Percentiles rank a stretch among this genome's conserved stretches.
Evolutionary conservation across 2,797 vertebrate species (phyloP).

Genomic region (Nannoperca obscura): DNA sequence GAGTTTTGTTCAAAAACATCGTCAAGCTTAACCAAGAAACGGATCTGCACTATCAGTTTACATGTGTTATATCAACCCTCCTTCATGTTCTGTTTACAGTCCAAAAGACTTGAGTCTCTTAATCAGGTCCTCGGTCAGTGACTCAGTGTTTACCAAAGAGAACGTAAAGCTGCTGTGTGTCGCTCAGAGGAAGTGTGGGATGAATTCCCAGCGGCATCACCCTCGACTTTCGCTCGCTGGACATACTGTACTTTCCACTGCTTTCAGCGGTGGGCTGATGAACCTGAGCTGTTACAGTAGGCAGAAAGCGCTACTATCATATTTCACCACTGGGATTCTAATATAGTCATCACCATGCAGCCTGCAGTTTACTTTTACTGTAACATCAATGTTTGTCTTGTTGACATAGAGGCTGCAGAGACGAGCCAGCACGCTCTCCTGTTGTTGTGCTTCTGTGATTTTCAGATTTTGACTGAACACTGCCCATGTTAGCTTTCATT

Average conservation of each 20-base stretch:
- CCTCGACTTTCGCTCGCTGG: conserved; percentile 26
- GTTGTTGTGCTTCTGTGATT: conserved; percentile 12
- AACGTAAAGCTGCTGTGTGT: conserved; percentile 25
- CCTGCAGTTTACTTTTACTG: conserved; percentile 20
- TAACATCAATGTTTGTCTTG: conserved; percentile 16
- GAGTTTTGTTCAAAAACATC: not conserved
- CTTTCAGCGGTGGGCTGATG: conserved; percentile 27
- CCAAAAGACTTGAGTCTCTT: not conserved
- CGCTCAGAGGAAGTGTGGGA: conserved; percentile 8
- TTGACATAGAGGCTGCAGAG: conserved; percentile 14
- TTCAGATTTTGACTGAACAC: conserved; percentile 8
- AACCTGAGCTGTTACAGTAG: conserved; percentile 39
- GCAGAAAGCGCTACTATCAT: conserved; percentile 21
- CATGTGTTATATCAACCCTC: not conserved
- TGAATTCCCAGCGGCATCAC: conserved; percentile 19
- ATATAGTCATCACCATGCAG: conserved; percentile 14
- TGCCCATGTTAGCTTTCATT: conserved; percentile 14
- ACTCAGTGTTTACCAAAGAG: conserved; percentile 54
- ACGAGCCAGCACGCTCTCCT: conserved; percentile 13
- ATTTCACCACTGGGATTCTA: conserved; percentile 11
- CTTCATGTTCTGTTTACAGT: conserved; percentile 18
- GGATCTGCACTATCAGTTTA: not conserved
- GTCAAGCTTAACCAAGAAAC: not conserved
- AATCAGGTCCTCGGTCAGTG: not conserved
- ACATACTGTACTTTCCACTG: conserved; percentile 51